Base-by-base conservation (phyloP, 2,888 invertebrate species). In the Caenorhabditis macrosperma region DNA sequence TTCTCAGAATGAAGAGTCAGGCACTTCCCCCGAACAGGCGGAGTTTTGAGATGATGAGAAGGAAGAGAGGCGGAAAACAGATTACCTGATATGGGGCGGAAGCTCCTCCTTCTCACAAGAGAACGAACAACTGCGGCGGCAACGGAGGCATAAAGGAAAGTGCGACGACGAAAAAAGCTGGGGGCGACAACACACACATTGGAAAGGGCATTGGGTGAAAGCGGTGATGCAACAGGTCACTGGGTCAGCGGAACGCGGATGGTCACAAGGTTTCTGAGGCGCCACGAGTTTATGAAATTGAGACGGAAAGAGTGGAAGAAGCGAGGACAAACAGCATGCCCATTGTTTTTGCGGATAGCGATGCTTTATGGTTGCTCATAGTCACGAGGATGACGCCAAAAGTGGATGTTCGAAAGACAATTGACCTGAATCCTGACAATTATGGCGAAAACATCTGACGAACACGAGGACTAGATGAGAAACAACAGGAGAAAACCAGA, bases 231-330 rank as follows among this genome's bases (percentile, higher is more conserved):
- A 64, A 64, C 57, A 64, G 64, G 74, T 57, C 74, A 74, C 64
- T 74, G 74, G 74, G 74, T 74, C 74, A 74, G 22, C 74, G 74
- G 74, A 74, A 74, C 74, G 64, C 57, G 52, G 35, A 74, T 50
- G 63, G 72, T 72, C 72, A 72, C 72, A 72, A 63, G 72, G 63
- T 57, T 63, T 63, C 57, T 44, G 44, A 44, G 44, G 44, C 4
- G 52, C 59, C 60, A 30, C 33, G 60, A 60, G 68, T 50, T 71
- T 71, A 61, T 38, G 46, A 71, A 72, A 72, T 72, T 44, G 54
- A 63, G 55, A 46, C 33, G 66, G 33, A 22, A 28, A 33, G 41
- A 30, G 30, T 10, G 44, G 71, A 52, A 22, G 44, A 68, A 59
- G 60, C 38, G 54, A 38, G 15, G n/a, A 22, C 38, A 38, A 52